A percentile compares a stretch with the other conserved stretches of the same genome.
These are phyloP conservation scores for Corythoichthys haematopterus DNA, from an alignment of 2,113 vertebrate genomes.

Conservation along the genomic window DNA sequence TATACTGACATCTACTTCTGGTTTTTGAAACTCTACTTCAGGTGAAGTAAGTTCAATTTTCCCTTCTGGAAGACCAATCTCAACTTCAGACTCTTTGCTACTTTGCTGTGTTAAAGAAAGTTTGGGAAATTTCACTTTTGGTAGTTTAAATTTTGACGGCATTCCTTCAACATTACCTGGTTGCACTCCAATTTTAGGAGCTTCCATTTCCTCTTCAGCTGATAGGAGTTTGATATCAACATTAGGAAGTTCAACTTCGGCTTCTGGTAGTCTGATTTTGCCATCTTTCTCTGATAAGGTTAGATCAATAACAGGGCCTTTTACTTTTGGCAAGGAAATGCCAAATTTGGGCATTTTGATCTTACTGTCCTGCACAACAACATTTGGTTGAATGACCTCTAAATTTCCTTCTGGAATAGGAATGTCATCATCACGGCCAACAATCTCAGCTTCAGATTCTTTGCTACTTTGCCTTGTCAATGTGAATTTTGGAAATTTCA, in stretches of 20 bases:
- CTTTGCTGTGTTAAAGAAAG: conserved; percentile 2
- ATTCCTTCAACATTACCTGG: background rate
- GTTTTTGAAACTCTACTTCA: background rate
- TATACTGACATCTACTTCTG: background rate
- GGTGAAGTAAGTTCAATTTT: conserved; percentile 20
- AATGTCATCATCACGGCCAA: conserved; percentile 19
- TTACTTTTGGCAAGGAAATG: background rate
- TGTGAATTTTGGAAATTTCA: conserved; percentile 6
- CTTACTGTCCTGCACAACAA: conserved; percentile 8
- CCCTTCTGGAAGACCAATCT: conserved; percentile 17
- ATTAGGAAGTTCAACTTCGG: conserved; percentile 1
- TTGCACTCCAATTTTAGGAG: conserved; percentile 9
- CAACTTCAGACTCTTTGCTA: conserved; percentile 1
- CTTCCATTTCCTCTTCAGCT: conserved; percentile 5
- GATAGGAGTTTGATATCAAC: background rate
- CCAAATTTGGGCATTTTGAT: conserved; percentile 40
- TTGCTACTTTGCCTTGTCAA: conserved; percentile 1
- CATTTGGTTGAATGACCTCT: conserved; percentile 17
- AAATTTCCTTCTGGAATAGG: conserved; percentile 26
- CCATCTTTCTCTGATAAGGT: conserved; percentile 13
- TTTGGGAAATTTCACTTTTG: background rate
- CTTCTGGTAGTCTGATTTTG: conserved; percentile 3
- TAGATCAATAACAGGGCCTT: conserved; percentile 14
- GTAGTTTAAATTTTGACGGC: conserved; percentile 8
- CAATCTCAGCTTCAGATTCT: background rate